These are phyloP conservation scores for Chrysemys picta DNA, from an alignment of 2,113 vertebrate species.

Conservation along the genomic window DNA sequence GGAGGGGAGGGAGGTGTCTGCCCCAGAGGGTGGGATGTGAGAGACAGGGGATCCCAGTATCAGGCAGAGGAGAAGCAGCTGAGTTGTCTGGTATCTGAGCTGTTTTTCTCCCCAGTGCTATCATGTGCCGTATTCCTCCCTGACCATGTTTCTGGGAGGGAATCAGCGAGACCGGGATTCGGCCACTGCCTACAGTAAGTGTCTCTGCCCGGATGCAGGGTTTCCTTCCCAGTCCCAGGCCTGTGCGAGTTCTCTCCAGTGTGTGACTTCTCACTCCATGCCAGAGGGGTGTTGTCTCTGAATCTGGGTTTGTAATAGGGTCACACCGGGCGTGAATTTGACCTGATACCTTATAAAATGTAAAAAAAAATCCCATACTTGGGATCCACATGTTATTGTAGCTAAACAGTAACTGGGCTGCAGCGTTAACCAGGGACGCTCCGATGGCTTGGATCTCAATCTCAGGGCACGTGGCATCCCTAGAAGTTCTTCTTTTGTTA, in stretches of 20 bases:
- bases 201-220: not conserved
- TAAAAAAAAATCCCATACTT: not conserved
- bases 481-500: not conserved
- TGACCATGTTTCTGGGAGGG: constrained; percentile 86
- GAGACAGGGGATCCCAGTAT: too few species aligned
- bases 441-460: not conserved
- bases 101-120: constrained; percentile 74
- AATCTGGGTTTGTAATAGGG: not conserved
- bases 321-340: not conserved
- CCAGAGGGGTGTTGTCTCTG: not conserved
- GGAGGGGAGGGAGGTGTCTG: not conserved
- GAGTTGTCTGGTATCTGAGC: not conserved
- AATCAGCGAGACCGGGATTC: constrained; percentile 81
- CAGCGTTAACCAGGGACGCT: not conserved
- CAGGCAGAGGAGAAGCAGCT: not conserved
- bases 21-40: rapidly evolving
- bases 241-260: not conserved
- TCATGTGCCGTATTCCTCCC: constrained; percentile 80
- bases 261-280: not conserved
- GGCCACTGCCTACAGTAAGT: constrained; percentile 84
- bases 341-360: not conserved
- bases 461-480: not conserved
- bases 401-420: not conserved
- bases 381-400: not conserved
- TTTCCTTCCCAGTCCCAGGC: rapidly evolving